Base-by-base conservation (phyloP, 1,140 invertebrate species). In the Dryas iulia region DNA sequence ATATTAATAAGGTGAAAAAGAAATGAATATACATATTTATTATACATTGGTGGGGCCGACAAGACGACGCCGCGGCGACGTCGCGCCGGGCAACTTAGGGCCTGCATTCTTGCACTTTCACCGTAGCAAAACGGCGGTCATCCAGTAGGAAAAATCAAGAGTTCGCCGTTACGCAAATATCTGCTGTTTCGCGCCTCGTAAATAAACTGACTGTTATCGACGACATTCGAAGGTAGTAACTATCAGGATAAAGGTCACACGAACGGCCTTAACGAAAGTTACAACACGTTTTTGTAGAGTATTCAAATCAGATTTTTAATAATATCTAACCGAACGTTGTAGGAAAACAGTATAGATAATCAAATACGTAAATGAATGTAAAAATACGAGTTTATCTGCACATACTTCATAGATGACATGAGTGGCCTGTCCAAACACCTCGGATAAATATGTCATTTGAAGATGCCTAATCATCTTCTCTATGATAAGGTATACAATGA, bases 31-130 rank as follows among this genome's bases (percentile, higher is more conserved):
- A 47, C n/a, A n/a, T 54, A 18, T 60, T 54, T 18, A n/a, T n/a
- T n/a, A 53, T 52, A 63, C 26, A 39, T 24, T 35, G 8, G n/a
- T 23, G 66, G 65, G 25, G 39, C 28, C 67, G 64, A 21, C 53
- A 33, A 47, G 23, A 11, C 61, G 73, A 35, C 69, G 66, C 26
- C 61, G 21, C 69, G 72, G 26, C 47, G 65, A 63, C 70, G 58
- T 66, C 58, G 59, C 71, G 62, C 10, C 69, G 66, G 62, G 54
- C 67, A 33, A 67, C 67, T 65, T 62, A 56, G 31, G 61, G 35
- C 73, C 76, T 77, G 79, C 78, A 81, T 83, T 84, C 77, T 79
- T 80, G 76, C 81, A 86, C 83, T 87, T 87, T 87, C 83, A 83
- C 84, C 79, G 75, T 66, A 71, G 53, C 56, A 53, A 74, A 73